Conservation (phyloP, 1,140 invertebrate genomes). For the Orius insidiosus region DNA sequence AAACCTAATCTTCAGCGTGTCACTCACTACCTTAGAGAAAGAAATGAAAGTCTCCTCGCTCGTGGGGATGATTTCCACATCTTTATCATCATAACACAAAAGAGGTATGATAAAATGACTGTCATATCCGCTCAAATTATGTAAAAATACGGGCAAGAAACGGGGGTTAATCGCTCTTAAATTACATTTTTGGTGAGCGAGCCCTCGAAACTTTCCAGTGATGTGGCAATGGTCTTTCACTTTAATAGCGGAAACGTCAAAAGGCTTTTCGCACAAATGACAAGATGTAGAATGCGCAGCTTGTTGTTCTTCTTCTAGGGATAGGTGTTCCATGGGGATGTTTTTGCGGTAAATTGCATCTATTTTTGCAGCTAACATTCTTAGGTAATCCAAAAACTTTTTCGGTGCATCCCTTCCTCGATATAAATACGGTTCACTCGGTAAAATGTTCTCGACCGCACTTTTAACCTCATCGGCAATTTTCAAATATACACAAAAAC, state of each 20-base stretch:
- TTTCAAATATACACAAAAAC: too few relatives aligned
- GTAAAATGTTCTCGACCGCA: too few relatives aligned
- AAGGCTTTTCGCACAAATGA: not conserved
- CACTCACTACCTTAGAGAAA: not conserved
- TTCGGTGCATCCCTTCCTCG: too few relatives aligned
- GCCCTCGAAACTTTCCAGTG: constrained; percentile 21
- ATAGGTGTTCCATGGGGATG: not conserved
- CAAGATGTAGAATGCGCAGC: not conserved
- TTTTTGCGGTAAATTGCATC: not conserved
- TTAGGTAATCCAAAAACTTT: too few relatives aligned
- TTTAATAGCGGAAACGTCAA: not conserved
- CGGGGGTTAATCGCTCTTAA: constrained; percentile 21
- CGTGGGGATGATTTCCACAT: constrained; percentile 24
- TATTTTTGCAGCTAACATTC: too few relatives aligned
- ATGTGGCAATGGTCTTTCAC: constrained; percentile 22
- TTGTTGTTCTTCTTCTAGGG: not conserved
- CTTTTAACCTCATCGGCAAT: too few relatives aligned
- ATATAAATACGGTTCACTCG: too few relatives aligned
- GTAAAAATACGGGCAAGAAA: constrained; percentile 25
- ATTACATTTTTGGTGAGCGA: constrained; percentile 23
- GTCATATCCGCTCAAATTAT: constrained; percentile 27
- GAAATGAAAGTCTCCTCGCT: constrained; percentile 26
- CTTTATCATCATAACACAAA: constrained; percentile 19
- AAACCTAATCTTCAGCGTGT: not conserved
- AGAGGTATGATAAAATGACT: constrained; percentile 24